phyloP scores from a whole-genome alignment of 1,140 invertebrate species.

The Drosophila eugracilis region DNA sequence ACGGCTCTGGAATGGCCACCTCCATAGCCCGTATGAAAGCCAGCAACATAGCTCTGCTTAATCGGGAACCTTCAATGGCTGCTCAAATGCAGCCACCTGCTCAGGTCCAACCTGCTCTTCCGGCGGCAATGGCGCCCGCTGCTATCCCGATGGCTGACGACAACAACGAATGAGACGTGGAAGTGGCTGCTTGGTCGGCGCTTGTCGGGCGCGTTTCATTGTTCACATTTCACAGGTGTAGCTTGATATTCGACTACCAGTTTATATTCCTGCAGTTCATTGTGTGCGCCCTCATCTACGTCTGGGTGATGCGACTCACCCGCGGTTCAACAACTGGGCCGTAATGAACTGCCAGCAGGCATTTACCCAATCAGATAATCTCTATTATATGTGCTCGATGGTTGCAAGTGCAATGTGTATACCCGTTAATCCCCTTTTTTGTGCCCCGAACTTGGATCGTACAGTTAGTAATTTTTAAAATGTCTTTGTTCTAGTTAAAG shows the following conservation, averaged over 20 bases:
- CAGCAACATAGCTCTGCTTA: conserved; percentile 90
- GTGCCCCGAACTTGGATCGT: conserved; percentile 17
- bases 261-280: conserved; percentile 78
- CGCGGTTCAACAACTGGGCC: conserved; percentile 6
- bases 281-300: conserved; percentile 67
- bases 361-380: conserved; percentile 73
- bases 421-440: conserved; percentile 2
- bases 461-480: conserved; percentile 10
- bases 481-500: conserved; percentile 46
- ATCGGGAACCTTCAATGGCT: conserved; percentile 85
- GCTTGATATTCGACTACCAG: conserved; percentile 69
- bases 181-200: conserved; percentile 74
- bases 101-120: conserved; percentile 19
- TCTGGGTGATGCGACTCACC: conserved; percentile 56
- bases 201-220: conserved; percentile 82
- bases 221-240: conserved; percentile 70
- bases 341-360: conserved; percentile 57
- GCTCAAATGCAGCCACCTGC: conserved; percentile 13
- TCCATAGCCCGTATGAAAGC: conserved; percentile 89
- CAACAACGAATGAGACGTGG: conserved; percentile 83
- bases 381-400: conserved; percentile 54
- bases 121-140: conserved; percentile 18
- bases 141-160: conserved; percentile 43
- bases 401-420: conserved; percentile 29
- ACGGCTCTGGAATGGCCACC: conserved; percentile 81